Conservation (phyloP, 2,113 vertebrate species). For the Odontesthes bonariensis region DNA sequence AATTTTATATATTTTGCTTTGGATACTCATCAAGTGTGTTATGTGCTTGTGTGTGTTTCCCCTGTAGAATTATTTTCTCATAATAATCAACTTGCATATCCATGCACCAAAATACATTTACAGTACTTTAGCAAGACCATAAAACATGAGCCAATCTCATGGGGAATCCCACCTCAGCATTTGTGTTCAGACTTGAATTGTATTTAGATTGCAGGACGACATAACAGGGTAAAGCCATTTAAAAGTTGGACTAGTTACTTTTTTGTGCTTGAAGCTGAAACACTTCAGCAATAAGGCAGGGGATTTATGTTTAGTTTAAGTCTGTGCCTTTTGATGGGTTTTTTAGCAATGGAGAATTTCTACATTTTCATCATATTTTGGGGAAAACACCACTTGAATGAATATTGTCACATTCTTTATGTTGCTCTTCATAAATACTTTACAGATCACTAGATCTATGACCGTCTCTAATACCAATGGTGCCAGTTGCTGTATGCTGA, state of each 20-base stretch:
- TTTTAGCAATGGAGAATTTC: conserved; percentile 44
- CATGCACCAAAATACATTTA: conserved; percentile 38
- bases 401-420: conserved; percentile 41
- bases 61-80: conserved; percentile 14
- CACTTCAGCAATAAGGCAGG: conserved; percentile 6
- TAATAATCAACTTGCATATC: conserved; percentile 14
- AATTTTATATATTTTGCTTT: conserved; percentile 44
- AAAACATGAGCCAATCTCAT: conserved; percentile 26
- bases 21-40: conserved; percentile 45
- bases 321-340: conserved; percentile 62
- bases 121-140: conserved; percentile 11
- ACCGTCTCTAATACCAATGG: conserved; percentile 60
- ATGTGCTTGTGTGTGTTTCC: conserved; percentile 41
- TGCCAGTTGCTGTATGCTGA: conserved; percentile 64
- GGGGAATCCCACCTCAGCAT: not conserved
- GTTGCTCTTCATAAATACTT: conserved; percentile 39
- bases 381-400: conserved; percentile 31
- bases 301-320: conserved; percentile 19
- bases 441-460: conserved; percentile 42
- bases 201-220: conserved; percentile 23
- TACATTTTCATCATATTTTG: conserved; percentile 31
- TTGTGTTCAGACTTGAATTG: conserved; percentile 32
- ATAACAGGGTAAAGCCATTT: conserved; percentile 48
- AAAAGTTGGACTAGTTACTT: not conserved
- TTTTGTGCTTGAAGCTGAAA: conserved; percentile 6